Evolutionary conservation across 2,888 invertebrate species (phyloP).

Genomic region (Morpho deidamia): DNA sequence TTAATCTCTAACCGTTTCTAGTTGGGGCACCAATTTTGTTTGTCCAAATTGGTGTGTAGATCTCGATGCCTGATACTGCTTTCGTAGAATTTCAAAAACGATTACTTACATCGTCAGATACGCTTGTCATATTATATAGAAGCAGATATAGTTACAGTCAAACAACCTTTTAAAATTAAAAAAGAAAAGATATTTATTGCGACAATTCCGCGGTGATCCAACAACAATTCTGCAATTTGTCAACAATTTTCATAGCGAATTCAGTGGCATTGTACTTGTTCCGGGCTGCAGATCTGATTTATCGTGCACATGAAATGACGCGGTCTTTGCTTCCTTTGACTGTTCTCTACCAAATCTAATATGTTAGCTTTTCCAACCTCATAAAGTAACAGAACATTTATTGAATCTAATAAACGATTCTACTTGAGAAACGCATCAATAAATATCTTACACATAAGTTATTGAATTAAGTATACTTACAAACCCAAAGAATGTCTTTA

Average conservation of each 20-base stretch:
- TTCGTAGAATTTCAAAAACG: conserved; percentile 12
- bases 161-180: neutral
- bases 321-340: conserved; percentile 24
- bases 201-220: neutral
- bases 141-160: too few relatives aligned
- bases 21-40: conserved; percentile 24
- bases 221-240: conserved; percentile 11
- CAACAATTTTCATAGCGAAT: conserved; percentile 6
- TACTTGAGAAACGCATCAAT: neutral
- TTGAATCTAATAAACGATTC: too few relatives aligned
- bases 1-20: conserved; percentile 27
- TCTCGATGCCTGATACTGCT: conserved; percentile 6
- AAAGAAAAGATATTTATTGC: neutral
- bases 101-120: neutral
- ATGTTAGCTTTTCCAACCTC: neutral
- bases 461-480: conserved; percentile 9
- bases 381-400: too few relatives aligned
- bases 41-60: conserved; percentile 20
- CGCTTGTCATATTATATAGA: too few relatives aligned
- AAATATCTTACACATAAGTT: conserved; percentile 5
- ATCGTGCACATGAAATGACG: conserved; percentile 44
- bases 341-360: conserved; percentile 4
- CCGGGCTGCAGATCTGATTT: conserved; percentile 39
- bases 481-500: conserved; percentile 16
- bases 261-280: conserved; percentile 9